Conservation (phyloP, 2,888 invertebrate species). For the Macrosiphum euphorbiae region DNA sequence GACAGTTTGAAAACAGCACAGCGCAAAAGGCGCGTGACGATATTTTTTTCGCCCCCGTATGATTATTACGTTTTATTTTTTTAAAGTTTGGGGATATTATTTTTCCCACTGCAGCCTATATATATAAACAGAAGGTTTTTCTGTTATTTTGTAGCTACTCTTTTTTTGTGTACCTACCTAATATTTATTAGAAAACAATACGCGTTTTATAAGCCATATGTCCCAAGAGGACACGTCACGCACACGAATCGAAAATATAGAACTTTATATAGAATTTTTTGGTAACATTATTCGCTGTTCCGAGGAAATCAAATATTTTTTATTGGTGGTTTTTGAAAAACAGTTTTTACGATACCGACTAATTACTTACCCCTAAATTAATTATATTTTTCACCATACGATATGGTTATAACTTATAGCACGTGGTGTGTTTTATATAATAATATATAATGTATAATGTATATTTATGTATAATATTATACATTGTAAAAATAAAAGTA, state of each 20-base stretch:
- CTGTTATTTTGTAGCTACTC: neutral
- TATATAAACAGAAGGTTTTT: neutral
- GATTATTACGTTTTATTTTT: neutral
- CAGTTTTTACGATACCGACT: neutral
- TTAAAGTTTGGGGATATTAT: neutral
- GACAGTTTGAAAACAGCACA: conserved; percentile 51
- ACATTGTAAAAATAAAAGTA: neutral
- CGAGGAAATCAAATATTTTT: too few species aligned
- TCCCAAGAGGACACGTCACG: neutral
- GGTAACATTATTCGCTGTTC: too few species aligned
- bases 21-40: conserved; percentile 16
- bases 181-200: neutral
- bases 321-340: neutral
- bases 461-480: too few species aligned
- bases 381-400: neutral
- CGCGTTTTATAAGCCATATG: neutral
- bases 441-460: too few species aligned
- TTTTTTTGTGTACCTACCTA: neutral
- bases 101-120: neutral
- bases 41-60: neutral
- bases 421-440: neutral
- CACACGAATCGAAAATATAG: neutral
- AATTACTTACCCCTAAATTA: neutral
- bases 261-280: too few species aligned
- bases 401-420: neutral